Conservation (phyloP, 2,888 invertebrate species). For the Ormyrus thymus region DNA sequence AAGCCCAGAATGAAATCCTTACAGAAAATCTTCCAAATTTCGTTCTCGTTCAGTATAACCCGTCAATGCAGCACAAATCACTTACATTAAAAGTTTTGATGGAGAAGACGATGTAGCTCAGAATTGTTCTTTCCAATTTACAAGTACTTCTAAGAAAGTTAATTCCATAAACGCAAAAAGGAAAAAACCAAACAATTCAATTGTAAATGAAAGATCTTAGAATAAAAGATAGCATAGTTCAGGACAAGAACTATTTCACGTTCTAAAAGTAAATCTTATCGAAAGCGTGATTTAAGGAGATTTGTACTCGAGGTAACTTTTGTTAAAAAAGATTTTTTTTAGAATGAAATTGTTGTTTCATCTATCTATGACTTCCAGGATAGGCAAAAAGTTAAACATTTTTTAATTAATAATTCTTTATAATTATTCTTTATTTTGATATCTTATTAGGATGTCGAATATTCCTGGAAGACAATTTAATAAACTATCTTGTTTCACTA, state of each 20-base stretch:
- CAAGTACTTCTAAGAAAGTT: conserved; percentile 64
- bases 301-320: conserved; percentile 65
- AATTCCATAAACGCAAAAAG: conserved; percentile 68
- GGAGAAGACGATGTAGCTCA: conserved; percentile 83
- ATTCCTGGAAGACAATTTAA: conserved; percentile 5
- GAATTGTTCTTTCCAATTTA: conserved; percentile 70
- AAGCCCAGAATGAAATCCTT: conserved; percentile 82
- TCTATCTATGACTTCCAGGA: no score
- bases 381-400: no score
- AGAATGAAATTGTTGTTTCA: no score
- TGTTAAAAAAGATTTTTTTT: no score
- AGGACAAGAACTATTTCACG: conserved; percentile 71
- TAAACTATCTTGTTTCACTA: background rate
- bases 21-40: conserved; percentile 78
- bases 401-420: no score
- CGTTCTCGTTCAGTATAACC: conserved; percentile 84
- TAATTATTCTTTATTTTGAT: conserved; percentile 6
- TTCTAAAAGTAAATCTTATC: conserved; percentile 67
- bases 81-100: conserved; percentile 96
- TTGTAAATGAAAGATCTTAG: conserved; percentile 64
- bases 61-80: conserved; percentile 83
- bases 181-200: conserved; percentile 69
- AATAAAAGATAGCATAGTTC: conserved; percentile 66
- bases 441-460: conserved; percentile 2
- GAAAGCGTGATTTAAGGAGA: conserved; percentile 67